These are phyloP conservation scores for Phaethon lepturus DNA, from an alignment of 2,113 vertebrate species.

Conservation along the genomic window DNA sequence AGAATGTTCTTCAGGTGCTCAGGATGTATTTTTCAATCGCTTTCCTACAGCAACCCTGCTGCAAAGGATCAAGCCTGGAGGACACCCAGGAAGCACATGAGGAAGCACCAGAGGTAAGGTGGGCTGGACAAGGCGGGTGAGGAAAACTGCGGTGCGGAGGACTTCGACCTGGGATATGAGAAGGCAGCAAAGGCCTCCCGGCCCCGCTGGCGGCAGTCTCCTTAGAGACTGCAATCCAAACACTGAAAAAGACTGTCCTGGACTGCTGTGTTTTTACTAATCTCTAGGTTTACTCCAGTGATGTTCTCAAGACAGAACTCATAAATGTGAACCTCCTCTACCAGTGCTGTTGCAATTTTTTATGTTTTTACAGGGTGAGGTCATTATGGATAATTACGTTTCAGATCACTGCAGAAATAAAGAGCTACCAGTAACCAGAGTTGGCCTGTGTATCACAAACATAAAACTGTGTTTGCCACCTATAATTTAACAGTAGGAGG, in stretches of 20 bases:
- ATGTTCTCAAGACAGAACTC: conserved; percentile 30
- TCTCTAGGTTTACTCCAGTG: background rate
- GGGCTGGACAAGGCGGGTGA: background rate
- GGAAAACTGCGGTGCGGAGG: background rate
- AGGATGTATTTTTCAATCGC: background rate
- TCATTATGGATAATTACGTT: conserved; percentile 45
- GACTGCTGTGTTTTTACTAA: background rate
- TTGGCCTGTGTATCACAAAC: background rate
- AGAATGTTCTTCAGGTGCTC: background rate
- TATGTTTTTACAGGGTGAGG: conserved; percentile 34
- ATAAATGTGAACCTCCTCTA: background rate
- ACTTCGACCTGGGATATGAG: background rate
- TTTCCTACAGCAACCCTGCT: background rate
- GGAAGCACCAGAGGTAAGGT: background rate
- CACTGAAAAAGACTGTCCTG: background rate
- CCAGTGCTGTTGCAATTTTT: background rate
- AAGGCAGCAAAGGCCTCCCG: background rate
- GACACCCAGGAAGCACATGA: background rate
- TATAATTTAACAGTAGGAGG: background rate
- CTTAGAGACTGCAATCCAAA: background rate
- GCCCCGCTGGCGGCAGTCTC: background rate
- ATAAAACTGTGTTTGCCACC: conserved; percentile 1
- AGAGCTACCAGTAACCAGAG: background rate
- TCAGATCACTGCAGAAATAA: conserved; percentile 26
- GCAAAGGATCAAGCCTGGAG: background rate